Evolutionary conservation across 1,140 invertebrate species (phyloP).

Genomic region (Coenobita brevimanus): DNA sequence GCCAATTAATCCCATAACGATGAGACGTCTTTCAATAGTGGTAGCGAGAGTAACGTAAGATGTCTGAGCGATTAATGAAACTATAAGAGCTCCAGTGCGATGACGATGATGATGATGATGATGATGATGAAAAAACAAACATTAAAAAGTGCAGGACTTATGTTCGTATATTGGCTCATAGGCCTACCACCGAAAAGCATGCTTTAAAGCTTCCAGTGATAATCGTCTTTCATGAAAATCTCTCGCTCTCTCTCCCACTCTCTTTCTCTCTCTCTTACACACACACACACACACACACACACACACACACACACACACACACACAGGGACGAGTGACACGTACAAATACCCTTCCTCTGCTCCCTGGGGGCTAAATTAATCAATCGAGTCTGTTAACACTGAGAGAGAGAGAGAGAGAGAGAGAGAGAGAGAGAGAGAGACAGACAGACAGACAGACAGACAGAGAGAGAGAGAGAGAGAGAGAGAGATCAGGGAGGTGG

Average conservation of each 20-base stretch:
- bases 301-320: slow-evolving; percentile 45
- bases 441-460: background rate
- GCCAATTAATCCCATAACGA: too few relatives aligned
- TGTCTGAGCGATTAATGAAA: too few relatives aligned
- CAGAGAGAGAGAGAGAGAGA: slow-evolving; percentile 13
- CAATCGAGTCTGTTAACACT: slow-evolving; percentile 51
- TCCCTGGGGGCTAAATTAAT: slow-evolving; percentile 40
- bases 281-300: slow-evolving; percentile 50
- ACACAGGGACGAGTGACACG: background rate
- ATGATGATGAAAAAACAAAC: too few relatives aligned
- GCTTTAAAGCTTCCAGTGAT: too few relatives aligned
- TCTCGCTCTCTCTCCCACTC: slow-evolving; percentile 42
- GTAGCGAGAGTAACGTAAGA: too few relatives aligned
- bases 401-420: background rate
- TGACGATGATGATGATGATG: too few relatives aligned
- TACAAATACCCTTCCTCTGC: slow-evolving; percentile 12
- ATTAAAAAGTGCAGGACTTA: too few relatives aligned
- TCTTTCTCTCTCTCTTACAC: slow-evolving; percentile 31
- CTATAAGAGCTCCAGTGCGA: too few relatives aligned
- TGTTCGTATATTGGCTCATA: too few relatives aligned
- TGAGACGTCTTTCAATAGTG: too few relatives aligned
- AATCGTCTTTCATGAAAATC: too few relatives aligned
- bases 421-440: background rate
- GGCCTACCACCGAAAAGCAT: too few relatives aligned
- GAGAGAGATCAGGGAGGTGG: background rate